Evolutionary conservation across 1,140 invertebrate genomes (phyloP), one percentile per base, ranked within the genome.

Genomic region (Heterodera schachtii): DNA sequence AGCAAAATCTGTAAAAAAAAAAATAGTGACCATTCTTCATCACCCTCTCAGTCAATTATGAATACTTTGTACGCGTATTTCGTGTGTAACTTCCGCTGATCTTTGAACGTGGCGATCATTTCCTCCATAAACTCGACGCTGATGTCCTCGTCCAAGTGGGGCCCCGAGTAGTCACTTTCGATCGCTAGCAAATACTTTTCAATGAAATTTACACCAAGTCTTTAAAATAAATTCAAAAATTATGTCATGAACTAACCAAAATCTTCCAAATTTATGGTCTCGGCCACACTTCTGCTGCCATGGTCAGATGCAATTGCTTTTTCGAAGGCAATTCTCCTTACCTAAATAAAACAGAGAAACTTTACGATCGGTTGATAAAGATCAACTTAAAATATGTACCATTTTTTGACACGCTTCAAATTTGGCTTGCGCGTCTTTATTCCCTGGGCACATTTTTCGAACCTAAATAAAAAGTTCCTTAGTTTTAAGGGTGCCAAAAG

Each of bases 21-120:
- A 52, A 44, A 41, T 13, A n/a, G 49, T 81, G 16, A 82, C 1
- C 31, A 47, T n/a, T 13, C 11, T 21, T 81, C 44, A 66, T 75
- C 11, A n/a, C 47, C 79, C n/a, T 7, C 5, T 41, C 16, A 8
- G 31, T 21, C 13, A 77, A 77, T 11, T 47, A 69, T 41, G 47
- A n/a, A 9, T n/a, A 88, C 95, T 92, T 97, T 95, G 90, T 96
- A 98, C 16, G 97, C 97, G 93, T 95, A 98, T 93, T 96, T 98
- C 85, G 94, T 94, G 91, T 99, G 97, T 77, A 99, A 91, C 91
- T 94, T 95, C 87, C 96, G 96, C 90, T 97, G 94, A 57, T 94
- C 93, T 91, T 95, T 96, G 90, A 95, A 99, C 87, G 94, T 93
- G 83, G 95, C 92, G 92, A 98, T 94, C 73, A 99, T 91, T 81